Percentiles rank a stretch among this genome's conserved stretches.
Evolutionary conservation across 1,140 invertebrate genomes (phyloP).

Genomic region (Lasaia peninsularis): DNA sequence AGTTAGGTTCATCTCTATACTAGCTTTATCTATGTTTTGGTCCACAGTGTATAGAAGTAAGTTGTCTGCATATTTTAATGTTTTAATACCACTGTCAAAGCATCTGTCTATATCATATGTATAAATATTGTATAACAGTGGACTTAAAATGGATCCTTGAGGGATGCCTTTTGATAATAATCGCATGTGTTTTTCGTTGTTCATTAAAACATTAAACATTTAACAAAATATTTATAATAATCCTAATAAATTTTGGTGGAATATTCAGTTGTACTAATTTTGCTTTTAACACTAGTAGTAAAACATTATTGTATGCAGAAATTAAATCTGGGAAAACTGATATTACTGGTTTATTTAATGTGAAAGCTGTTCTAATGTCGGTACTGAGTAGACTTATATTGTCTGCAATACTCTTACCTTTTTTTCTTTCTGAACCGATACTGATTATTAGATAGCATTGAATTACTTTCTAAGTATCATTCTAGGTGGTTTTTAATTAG

Average conservation of each 20-base stretch:
- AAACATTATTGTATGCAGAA: constrained; percentile 30
- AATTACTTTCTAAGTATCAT: constrained; percentile 25
- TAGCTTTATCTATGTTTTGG: background rate
- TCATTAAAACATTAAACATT: background rate
- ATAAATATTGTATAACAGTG: background rate
- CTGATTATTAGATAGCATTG: constrained; percentile 22
- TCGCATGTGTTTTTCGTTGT: constrained; percentile 9
- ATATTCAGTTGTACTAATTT: constrained; percentile 23
- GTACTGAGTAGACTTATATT: constrained; percentile 26
- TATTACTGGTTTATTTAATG: constrained; percentile 15
- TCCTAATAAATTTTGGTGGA: constrained; percentile 17
- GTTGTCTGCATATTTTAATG: background rate
- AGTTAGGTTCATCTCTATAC: background rate
- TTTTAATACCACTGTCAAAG: background rate
- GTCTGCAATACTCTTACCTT: constrained; percentile 25
- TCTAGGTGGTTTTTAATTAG: constrained; percentile 29
- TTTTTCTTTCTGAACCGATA: constrained; percentile 29
- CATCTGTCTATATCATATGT: background rate
- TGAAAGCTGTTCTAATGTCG: constrained; percentile 22
- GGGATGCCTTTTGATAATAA: constrained; percentile 9
- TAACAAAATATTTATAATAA: constrained; percentile 21
- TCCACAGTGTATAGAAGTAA: background rate
- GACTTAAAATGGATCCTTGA: constrained; percentile 4
- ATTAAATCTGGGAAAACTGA: constrained; percentile 26
- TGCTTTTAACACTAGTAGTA: constrained; percentile 21